A percentile compares a stretch with the other conserved stretches of the same genome.
Conservation (phyloP, 2,888 invertebrate species). For the Thymelicus acteon region DNA sequence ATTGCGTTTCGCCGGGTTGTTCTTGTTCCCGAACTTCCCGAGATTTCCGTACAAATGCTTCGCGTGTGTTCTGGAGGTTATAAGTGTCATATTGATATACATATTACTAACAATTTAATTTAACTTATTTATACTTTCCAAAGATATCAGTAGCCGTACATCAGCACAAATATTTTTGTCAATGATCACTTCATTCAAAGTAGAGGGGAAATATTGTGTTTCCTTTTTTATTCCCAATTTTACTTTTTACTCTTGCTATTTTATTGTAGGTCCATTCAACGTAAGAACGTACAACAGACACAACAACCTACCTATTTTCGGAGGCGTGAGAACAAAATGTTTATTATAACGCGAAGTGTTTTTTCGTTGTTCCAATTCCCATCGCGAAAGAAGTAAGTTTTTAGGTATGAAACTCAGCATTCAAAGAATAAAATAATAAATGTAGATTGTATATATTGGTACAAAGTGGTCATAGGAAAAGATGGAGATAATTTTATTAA, state of each 20-base stretch:
- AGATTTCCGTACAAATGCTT: slow-evolving; percentile 3
- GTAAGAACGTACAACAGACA: neutral
- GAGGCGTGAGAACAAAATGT: slow-evolving; percentile 10
- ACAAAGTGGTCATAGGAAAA: no score
- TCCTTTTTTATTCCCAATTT: neutral
- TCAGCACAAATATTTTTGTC: no score
- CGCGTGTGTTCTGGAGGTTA: neutral
- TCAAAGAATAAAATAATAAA: neutral
- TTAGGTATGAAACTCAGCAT: slow-evolving; percentile 1
- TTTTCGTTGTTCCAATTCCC: slow-evolving; percentile 6
- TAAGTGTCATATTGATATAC: no score
- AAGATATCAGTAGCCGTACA: neutral
- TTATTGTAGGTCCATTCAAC: no score
- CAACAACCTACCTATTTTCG: slow-evolving; percentile 5
- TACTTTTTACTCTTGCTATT: neutral
- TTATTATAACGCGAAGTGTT: slow-evolving; percentile 9
- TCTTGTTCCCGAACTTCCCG: slow-evolving; percentile 5
- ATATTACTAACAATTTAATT: neutral
- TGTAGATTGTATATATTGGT: neutral
- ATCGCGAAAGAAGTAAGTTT: slow-evolving; percentile 10
- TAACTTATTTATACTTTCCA: neutral
- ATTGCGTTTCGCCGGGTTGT: slow-evolving; percentile 7
- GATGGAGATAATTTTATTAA: no score
- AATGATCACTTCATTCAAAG: no score
- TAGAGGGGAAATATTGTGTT: no score